phyloP scores from a whole-genome alignment of 2,797 vertebrate species.

The Spheniscus humboldti region DNA sequence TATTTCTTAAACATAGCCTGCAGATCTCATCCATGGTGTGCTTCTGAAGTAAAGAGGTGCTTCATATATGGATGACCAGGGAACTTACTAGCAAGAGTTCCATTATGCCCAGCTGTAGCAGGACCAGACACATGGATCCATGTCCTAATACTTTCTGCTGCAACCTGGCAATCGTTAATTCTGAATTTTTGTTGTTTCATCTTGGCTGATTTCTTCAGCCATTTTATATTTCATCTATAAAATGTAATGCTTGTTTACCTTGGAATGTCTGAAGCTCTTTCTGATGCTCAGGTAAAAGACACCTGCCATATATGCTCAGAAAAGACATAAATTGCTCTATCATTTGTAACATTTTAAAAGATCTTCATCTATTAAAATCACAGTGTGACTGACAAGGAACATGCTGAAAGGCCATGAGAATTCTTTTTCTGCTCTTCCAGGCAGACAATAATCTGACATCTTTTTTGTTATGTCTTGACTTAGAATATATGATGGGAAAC shows the following conservation, averaged over 20 bases:
- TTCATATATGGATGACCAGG: neutral
- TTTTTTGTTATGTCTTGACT: constrained; percentile 41
- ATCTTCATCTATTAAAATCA: constrained; percentile 52
- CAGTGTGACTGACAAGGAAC: constrained; percentile 50
- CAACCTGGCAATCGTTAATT: neutral
- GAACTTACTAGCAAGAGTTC: neutral
- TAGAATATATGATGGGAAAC: neutral
- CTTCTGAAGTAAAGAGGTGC: neutral
- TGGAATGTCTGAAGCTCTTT: neutral
- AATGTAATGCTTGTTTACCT: constrained; percentile 7
- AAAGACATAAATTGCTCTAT: constrained; percentile 49
- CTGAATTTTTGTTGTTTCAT: neutral
- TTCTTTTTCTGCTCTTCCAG: constrained; percentile 37
- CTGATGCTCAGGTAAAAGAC: constrained; percentile 48
- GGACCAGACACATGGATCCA: neutral
- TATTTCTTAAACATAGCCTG: neutral
- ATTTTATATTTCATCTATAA: neutral
- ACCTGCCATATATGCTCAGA: constrained; percentile 31
- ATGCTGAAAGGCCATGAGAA: constrained; percentile 29
- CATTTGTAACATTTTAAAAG: constrained; percentile 40
- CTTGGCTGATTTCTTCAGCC: neutral
- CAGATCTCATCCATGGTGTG: neutral
- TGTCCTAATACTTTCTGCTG: neutral
- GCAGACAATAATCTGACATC: constrained; percentile 43
- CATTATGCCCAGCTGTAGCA: neutral